These are phyloP conservation scores for Porites rus DNA, from an alignment of 92 coral and sea anemone species.

Conservation along the genomic window DNA sequence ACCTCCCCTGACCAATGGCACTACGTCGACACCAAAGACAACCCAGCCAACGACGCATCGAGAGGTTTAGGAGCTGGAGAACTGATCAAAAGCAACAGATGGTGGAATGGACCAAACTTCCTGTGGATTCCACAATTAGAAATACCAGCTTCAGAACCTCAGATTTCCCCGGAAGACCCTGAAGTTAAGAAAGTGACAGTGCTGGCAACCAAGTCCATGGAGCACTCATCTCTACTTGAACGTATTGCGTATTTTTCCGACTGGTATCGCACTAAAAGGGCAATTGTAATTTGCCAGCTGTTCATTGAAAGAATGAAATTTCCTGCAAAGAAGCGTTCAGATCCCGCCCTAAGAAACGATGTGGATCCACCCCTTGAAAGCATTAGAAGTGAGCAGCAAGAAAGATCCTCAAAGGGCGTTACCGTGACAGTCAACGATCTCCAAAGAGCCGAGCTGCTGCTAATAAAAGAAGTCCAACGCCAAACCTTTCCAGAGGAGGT, in stretches of 20 bases:
- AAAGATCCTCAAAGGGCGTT: background rate
- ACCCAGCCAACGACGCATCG: background rate
- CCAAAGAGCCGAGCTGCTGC: slow-evolving; percentile 9
- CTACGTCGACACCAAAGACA: slow-evolving; percentile 8
- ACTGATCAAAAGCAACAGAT: background rate
- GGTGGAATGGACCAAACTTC: slow-evolving; percentile 23
- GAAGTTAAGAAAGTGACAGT: slow-evolving; percentile 22
- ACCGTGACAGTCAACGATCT: slow-evolving; percentile 11
- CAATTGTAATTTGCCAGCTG: background rate
- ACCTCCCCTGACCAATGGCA: slow-evolving; percentile 19
- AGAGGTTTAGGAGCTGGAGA: background rate
- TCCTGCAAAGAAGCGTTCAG: background rate
- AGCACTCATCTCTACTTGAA: background rate
- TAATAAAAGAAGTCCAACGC: slow-evolving; percentile 6
- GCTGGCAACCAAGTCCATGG: background rate
- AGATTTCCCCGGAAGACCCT: slow-evolving; percentile 1
- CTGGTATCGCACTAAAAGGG: slow-evolving; percentile 25
- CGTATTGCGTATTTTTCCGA: slow-evolving; percentile 34
- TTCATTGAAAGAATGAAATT: background rate
- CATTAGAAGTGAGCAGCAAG: background rate
- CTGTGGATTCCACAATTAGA: background rate
- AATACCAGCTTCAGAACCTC: background rate
- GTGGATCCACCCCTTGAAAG: background rate
- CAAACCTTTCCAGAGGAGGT: too few relatives aligned
- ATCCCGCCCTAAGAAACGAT: background rate